These are phyloP conservation scores for Panzeria rudis DNA, from an alignment of 2,888 invertebrate genomes.

Conservation along the genomic window DNA sequence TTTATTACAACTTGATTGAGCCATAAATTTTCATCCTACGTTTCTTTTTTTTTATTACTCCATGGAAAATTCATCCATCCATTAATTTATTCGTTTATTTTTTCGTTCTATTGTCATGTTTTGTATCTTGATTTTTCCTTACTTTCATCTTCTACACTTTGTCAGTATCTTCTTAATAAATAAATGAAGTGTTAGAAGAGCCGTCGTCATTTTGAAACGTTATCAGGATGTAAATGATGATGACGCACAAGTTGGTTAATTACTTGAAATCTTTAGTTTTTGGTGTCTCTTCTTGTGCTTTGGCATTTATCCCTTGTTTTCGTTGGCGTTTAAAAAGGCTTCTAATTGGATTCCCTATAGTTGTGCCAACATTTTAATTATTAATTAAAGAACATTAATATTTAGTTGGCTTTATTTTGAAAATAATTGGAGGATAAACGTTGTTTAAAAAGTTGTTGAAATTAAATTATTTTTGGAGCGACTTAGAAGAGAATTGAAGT, in stretches of 20 bases:
- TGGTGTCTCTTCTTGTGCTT: neutral
- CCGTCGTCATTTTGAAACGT: constrained; percentile 47
- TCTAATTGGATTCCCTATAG: constrained; percentile 54
- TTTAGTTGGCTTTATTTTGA: neutral
- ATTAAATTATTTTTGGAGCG: neutral
- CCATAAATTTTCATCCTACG: constrained; percentile 52
- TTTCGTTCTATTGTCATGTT: constrained; percentile 19
- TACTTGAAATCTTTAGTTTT: constrained; percentile 48
- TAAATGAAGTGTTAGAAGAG: constrained; percentile 63
- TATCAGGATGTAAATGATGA: constrained; percentile 55
- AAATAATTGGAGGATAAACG: neutral
- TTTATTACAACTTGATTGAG: constrained; percentile 60
- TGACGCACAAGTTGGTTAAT: constrained; percentile 66
- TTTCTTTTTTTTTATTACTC: constrained; percentile 8
- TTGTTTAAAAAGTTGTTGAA: neutral
- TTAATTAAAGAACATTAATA: constrained; percentile 48
- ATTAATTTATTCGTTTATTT: constrained; percentile 21
- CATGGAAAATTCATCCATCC: constrained; percentile 11
- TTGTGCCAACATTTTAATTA: constrained; percentile 53
- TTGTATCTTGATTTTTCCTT: constrained; percentile 35
- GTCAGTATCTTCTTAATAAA: constrained; percentile 46
- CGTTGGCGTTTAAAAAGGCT: constrained; percentile 11
- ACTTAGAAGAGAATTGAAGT: neutral
- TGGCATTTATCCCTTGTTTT: neutral
- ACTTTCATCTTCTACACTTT: constrained; percentile 18